phyloP scores from a whole-genome alignment of 2,888 invertebrate species.

The Amphipoea oculea region DNA sequence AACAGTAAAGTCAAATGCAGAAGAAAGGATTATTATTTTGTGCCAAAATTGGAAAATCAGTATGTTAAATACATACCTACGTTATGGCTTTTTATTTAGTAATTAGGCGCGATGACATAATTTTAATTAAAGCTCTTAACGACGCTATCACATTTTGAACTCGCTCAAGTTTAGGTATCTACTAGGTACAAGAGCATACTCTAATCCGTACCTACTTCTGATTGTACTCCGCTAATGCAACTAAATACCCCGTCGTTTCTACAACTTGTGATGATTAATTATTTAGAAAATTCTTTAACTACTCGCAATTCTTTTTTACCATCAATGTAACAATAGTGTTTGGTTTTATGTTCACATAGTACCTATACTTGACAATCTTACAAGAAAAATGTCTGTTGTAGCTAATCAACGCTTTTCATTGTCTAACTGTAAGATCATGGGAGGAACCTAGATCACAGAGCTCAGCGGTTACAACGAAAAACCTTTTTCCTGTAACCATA shows the following conservation, averaged over 20 bases:
- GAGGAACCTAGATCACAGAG: slow-evolving; percentile 53
- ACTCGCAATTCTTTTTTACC: slow-evolving; percentile 13
- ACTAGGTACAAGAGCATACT: too few species aligned
- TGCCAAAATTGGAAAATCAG: background rate
- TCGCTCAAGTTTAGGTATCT: too few species aligned
- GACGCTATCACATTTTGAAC: too few species aligned
- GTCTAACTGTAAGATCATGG: slow-evolving; percentile 54
- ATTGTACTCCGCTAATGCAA: background rate
- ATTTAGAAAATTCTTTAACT: slow-evolving; percentile 21
- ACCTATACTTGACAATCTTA: slow-evolving; percentile 12
- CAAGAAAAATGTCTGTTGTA: slow-evolving; percentile 30
- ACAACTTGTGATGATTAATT: background rate
- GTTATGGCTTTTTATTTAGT: background rate
- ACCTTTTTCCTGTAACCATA: slow-evolving; percentile 14
- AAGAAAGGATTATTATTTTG: background rate
- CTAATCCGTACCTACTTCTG: background rate
- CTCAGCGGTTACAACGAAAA: background rate
- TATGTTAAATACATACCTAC: background rate
- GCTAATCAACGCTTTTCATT: slow-evolving; percentile 37
- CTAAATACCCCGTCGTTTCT: background rate
- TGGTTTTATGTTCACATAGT: slow-evolving; percentile 40
- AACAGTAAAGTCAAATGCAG: too few species aligned
- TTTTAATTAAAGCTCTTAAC: slow-evolving; percentile 14
- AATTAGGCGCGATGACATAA: background rate
- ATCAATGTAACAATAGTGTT: slow-evolving; percentile 51